Percentiles rank a stretch among this genome's conserved stretches.
Conservation (phyloP, 2,113 vertebrate genomes). For the Alligator mississippiensis region DNA sequence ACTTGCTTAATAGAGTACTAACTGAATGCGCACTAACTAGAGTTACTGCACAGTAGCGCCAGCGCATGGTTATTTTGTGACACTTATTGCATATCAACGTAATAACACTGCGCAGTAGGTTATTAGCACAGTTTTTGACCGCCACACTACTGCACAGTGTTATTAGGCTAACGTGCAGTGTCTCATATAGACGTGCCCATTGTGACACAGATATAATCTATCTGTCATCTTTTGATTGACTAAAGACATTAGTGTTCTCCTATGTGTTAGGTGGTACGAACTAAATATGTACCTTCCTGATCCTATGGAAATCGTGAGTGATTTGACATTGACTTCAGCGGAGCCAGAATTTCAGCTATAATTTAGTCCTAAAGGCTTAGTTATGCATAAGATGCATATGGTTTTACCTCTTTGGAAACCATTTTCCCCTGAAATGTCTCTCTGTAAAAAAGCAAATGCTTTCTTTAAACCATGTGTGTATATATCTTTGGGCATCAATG, state of each 20-base stretch:
- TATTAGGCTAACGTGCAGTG: too few species aligned
- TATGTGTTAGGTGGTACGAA: not conserved
- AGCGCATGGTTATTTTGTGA: too few species aligned
- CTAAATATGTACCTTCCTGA: not conserved
- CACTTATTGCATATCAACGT: too few species aligned
- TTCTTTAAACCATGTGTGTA: slow-evolving; percentile 64
- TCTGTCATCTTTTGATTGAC: not conserved
- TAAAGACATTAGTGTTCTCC: not conserved
- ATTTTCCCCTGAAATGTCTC: slow-evolving; percentile 48
- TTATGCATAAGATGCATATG: slow-evolving; percentile 38
- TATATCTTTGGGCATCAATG: slow-evolving; percentile 54
- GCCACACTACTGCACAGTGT: too few species aligned
- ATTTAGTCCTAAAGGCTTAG: slow-evolving; percentile 42
- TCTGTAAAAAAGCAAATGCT: slow-evolving; percentile 67
- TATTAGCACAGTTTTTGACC: too few species aligned
- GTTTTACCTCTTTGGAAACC: slow-evolving; percentile 38
- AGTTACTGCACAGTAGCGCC: too few species aligned
- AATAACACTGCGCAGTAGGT: too few species aligned
- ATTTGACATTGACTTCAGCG: slow-evolving; percentile 7
- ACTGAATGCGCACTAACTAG: too few species aligned
- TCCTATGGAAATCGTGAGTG: not conserved
- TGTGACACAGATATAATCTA: not conserved
- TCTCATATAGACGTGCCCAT: too few species aligned
- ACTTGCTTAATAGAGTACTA: too few species aligned
- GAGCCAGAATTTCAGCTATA: slow-evolving; percentile 26